A percentile compares a stretch with the other conserved stretches of the same genome.
Conservation (phyloP, 1,140 invertebrate genomes). For the Microplitis demolitor region DNA sequence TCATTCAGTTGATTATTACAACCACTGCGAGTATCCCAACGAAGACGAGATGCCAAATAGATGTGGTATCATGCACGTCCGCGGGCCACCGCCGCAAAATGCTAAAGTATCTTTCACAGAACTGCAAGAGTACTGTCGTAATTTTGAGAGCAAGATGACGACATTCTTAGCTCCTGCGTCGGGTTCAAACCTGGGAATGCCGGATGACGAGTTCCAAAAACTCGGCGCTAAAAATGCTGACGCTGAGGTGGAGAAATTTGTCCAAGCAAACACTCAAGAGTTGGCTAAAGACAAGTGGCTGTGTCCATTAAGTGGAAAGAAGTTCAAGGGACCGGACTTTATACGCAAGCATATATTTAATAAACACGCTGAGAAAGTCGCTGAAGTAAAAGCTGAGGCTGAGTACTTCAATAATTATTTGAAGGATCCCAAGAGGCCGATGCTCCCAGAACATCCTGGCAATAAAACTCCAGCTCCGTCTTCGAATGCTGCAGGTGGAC, state of each 20-base stretch:
- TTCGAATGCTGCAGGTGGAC: conserved; percentile 47
- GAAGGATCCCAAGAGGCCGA: conserved; percentile 91
- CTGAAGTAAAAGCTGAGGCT: conserved; percentile 95
- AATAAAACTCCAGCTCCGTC: conserved; percentile 58
- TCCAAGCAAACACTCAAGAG: conserved; percentile 93
- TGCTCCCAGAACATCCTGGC: conserved; percentile 86
- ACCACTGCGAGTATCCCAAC: conserved; percentile 97
- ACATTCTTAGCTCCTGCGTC: conserved; percentile 79
- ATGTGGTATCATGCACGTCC: conserved; percentile 96
- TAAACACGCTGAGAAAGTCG: conserved; percentile 95
- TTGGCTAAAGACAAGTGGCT: conserved; percentile 97
- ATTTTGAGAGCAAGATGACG: conserved; percentile 82
- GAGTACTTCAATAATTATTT: conserved; percentile 99
- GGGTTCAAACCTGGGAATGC: conserved; percentile 63
- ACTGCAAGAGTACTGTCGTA: conserved; percentile 54
- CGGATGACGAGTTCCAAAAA: conserved; percentile 77
- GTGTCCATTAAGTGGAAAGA: conserved; percentile 97
- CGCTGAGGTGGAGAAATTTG: conserved; percentile 92
- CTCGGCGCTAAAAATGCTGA: conserved; percentile 87
- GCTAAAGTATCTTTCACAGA: conserved; percentile 70
- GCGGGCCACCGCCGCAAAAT: conserved; percentile 78
- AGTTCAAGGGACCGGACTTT: conserved; percentile 99
- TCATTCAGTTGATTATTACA: conserved; percentile 99
- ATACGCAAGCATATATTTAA: conserved; percentile 98
- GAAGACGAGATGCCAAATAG: conserved; percentile 99